Conservation (phyloP, 2,113 vertebrate species). For the chimpanzee (Pan troglodytes) region NHGRI_mPanTro3-v2.1_pri NC_072398.2:119216001-119216500, state of each 20-base stretch:
- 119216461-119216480: not conserved
- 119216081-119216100: not conserved
- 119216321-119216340: not conserved
- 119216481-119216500: not conserved
- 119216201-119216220: not conserved
- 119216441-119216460: not conserved
- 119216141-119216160: not conserved
- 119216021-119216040: not conserved
- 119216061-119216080: not conserved
- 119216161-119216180: not conserved
- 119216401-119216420: not conserved
- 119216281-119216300: not conserved
- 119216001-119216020: not conserved
- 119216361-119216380: not conserved
- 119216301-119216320: not conserved
- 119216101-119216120: not conserved
- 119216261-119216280: accelerated
- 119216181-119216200: not conserved
- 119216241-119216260: too few relatives aligned
- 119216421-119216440: not conserved
- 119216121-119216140: not conserved
- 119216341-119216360: not conserved
- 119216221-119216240: not conserved
- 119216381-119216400: not conserved
- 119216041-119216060: not conserved